These are phyloP conservation scores for Sicus ferrugineus DNA, from an alignment of 2,888 invertebrate species.

Conservation along the genomic window DNA sequence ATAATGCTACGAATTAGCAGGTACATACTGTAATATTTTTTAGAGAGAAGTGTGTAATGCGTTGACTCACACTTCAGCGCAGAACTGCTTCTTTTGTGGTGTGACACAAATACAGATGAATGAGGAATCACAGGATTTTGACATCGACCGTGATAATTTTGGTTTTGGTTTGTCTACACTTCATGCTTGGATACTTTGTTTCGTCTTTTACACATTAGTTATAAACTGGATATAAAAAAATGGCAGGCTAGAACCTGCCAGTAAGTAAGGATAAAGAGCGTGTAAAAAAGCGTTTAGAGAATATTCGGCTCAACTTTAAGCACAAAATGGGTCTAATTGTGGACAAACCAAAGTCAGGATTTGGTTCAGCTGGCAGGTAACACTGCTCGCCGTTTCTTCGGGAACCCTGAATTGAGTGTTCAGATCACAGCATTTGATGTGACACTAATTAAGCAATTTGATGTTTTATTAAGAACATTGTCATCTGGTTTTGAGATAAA, in stretches of 20 bases:
- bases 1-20: too few relatives aligned
- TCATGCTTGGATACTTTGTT: slow-evolving; percentile 20
- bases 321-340: slow-evolving; percentile 41
- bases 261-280: not conserved
- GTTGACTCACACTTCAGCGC: not conserved
- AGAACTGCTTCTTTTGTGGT: slow-evolving; percentile 3
- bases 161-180: too few relatives aligned
- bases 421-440: slow-evolving; percentile 30
- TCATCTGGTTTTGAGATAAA: slow-evolving; percentile 10
- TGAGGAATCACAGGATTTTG: not conserved
- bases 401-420: slow-evolving; percentile 34
- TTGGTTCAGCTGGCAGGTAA: too few relatives aligned
- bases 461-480: slow-evolving; percentile 37
- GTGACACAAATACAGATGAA: not conserved
- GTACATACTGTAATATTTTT: too few relatives aligned
- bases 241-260: slow-evolving; percentile 22
- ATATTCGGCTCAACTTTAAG: slow-evolving; percentile 38
- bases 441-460: slow-evolving; percentile 24
- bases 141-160: slow-evolving; percentile 11
- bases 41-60: too few relatives aligned
- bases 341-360: slow-evolving; percentile 45
- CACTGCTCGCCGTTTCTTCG: too few relatives aligned
- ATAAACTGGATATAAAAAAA: slow-evolving; percentile 8
- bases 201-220: slow-evolving; percentile 23
- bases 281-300: not conserved